phyloP scores from a whole-genome alignment of 2,113 vertebrate species.

The Periophthalmodon schlosseri region DNA sequence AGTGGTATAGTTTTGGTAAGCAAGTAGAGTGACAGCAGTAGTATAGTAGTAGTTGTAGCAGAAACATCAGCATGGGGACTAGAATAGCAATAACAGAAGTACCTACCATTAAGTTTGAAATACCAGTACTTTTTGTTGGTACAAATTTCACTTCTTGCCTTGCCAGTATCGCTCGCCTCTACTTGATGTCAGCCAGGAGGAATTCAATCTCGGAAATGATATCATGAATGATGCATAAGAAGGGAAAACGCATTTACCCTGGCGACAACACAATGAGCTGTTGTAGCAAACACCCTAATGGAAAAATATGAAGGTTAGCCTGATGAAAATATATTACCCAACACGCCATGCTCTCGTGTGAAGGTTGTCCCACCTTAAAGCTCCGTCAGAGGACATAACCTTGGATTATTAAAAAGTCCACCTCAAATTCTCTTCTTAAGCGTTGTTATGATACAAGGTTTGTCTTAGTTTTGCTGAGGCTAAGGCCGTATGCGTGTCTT shows the following conservation, averaged over 20 bases:
- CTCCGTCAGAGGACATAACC: slow-evolving; percentile 44
- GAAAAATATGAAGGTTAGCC: slow-evolving; percentile 66
- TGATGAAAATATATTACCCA: slow-evolving; percentile 66
- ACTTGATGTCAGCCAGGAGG: slow-evolving; percentile 67
- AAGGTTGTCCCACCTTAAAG: slow-evolving; percentile 46
- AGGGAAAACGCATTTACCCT: slow-evolving; percentile 70
- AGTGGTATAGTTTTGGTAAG: not conserved
- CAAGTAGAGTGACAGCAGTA: not conserved
- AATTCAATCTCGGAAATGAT: slow-evolving; percentile 75
- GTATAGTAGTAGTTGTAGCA: not conserved
- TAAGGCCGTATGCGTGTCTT: slow-evolving; percentile 50
- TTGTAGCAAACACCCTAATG: slow-evolving; percentile 70
- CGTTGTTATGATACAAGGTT: slow-evolving; percentile 31
- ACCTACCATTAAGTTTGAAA: not conserved
- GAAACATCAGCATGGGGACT: not conserved
- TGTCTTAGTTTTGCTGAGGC: slow-evolving; percentile 43
- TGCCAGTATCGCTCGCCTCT: slow-evolving; percentile 41
- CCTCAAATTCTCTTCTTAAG: not conserved
- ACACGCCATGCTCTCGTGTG: slow-evolving; percentile 49
- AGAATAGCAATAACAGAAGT: not conserved
- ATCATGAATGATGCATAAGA: slow-evolving; percentile 77
- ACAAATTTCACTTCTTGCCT: slow-evolving; percentile 8
- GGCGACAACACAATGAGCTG: slow-evolving; percentile 69
- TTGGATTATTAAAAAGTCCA: slow-evolving; percentile 25
- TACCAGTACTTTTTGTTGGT: not conserved